Conservation (phyloP, 2,888 invertebrate species). For the Lysandra coridon region DNA sequence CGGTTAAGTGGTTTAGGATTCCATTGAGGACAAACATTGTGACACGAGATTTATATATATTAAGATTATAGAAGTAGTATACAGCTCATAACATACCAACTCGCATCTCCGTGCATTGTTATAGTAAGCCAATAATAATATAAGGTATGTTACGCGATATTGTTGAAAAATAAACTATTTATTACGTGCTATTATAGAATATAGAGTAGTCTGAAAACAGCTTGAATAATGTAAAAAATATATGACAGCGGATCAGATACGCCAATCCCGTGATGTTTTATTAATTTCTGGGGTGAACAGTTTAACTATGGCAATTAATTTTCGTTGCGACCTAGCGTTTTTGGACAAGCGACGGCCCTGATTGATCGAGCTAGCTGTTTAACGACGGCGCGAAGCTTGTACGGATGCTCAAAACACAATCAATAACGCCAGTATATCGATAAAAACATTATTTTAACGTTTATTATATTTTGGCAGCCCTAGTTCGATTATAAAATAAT, state of each 20-base stretch:
- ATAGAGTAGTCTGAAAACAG: not conserved
- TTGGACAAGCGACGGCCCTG: slow-evolving; percentile 49
- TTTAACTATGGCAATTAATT: slow-evolving; percentile 43
- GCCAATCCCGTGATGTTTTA: slow-evolving; percentile 30
- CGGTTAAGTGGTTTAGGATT: too few relatives aligned
- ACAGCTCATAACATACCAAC: too few relatives aligned
- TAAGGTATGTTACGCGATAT: too few relatives aligned
- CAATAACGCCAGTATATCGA: slow-evolving; percentile 47
- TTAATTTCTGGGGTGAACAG: slow-evolving; percentile 35
- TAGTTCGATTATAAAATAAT: not conserved
- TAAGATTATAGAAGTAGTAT: too few relatives aligned
- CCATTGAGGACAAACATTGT: too few relatives aligned
- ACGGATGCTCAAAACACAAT: slow-evolving; percentile 54
- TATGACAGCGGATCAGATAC: slow-evolving; percentile 26
- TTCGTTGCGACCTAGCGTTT: slow-evolving; percentile 43
- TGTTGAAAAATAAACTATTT: too few relatives aligned
- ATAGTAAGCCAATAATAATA: too few relatives aligned
- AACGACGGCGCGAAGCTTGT: slow-evolving; percentile 49
- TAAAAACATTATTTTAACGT: slow-evolving; percentile 2
- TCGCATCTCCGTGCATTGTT: too few relatives aligned
- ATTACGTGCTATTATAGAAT: not conserved
- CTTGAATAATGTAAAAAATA: not conserved
- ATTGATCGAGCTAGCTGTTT: slow-evolving; percentile 54
- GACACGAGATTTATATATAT: too few relatives aligned
- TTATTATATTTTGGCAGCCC: not conserved